A percentile compares a stretch with the other conserved stretches of the same genome.
Evolutionary conservation across 2,113 vertebrate species (phyloP).

Genomic region (Glareola pratincola): DNA sequence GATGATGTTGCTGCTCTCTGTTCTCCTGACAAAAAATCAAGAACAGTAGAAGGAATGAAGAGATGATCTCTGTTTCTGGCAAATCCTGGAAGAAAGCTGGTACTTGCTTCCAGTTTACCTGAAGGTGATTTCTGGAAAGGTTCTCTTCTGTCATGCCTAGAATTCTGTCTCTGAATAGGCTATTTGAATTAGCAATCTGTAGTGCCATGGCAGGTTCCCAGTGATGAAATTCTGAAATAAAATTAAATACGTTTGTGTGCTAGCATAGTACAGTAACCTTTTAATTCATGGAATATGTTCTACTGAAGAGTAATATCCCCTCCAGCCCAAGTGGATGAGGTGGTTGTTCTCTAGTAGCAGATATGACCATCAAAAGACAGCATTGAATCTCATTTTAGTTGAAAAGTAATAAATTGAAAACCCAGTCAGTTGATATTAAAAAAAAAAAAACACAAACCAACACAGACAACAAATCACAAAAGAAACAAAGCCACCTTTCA

Average conservation of each 20-base stretch:
- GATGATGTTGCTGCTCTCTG: slow-evolving; percentile 7
- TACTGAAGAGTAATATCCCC: background rate
- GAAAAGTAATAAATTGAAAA: background rate
- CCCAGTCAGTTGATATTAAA: background rate
- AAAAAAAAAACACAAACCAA: background rate
- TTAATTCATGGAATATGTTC: background rate
- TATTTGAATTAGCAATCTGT: background rate
- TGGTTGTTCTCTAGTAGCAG: background rate
- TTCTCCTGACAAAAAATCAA: background rate
- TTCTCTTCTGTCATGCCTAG: background rate
- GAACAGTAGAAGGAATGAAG: background rate
- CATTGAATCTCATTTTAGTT: background rate
- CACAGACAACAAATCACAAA: too few relatives aligned
- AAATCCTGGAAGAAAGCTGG: background rate
- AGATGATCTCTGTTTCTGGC: background rate
- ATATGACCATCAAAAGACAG: background rate
- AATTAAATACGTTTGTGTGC: background rate
- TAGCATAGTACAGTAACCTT: background rate
- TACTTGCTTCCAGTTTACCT: background rate
- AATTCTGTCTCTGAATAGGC: background rate
- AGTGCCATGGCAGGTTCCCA: background rate
- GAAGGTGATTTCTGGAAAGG: background rate
- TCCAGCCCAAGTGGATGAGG: background rate
- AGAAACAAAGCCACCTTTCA: background rate
- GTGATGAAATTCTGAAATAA: background rate